Evolutionary conservation across 2,888 invertebrate genomes (phyloP), one percentile per base, ranked within the genome.

Genomic region (Hydrotaea cyrtoneurina): DNA sequence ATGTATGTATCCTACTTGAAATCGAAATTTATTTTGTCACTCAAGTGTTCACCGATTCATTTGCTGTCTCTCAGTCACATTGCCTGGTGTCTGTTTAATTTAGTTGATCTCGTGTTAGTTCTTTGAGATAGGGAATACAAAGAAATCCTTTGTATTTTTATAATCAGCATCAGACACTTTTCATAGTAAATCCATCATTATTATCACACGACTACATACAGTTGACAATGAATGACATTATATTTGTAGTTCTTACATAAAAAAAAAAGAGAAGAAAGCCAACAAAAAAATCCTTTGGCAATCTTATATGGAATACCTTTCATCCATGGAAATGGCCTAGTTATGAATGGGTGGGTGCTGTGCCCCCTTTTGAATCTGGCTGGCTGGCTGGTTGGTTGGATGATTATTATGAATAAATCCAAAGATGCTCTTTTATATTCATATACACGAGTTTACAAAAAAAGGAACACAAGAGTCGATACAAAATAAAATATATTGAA

Each of bases 401-500:
- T n/a, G 21, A 8, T 5, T 55, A 55, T 55, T 55, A 19, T 21
- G 21, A 55, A 23, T 23, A 31, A n/a, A 64, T 36, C 36, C 17
- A n/a, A 39, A 64, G 17, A 55, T 55, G 13, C 55, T 55, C 36
- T 19, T 64, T 64, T 19, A 64, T 64, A 64, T 66, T 21, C 46
- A 21, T 21, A 23, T 36, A 21, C 17, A 66, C 17, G 36, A 15
- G 43, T 69, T 23, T 4, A 17, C 8, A 39, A 36, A 11, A 39
- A n/a, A n/a, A 39, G 64, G 36, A 39, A 39, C 17, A 39, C 36
- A 17, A 31, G 19, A 64, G 23, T 36, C 36, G 64, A 64, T n/a
- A 43, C 46, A 69, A 11, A 46, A 23, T 31, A 36, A 46, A 74
- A 26, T 76, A 74, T 74, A 72, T 64, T 76, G 62, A 36, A 76